phyloP scores from a whole-genome alignment of 2,113 vertebrate species.

The Castor canadensis region DNA sequence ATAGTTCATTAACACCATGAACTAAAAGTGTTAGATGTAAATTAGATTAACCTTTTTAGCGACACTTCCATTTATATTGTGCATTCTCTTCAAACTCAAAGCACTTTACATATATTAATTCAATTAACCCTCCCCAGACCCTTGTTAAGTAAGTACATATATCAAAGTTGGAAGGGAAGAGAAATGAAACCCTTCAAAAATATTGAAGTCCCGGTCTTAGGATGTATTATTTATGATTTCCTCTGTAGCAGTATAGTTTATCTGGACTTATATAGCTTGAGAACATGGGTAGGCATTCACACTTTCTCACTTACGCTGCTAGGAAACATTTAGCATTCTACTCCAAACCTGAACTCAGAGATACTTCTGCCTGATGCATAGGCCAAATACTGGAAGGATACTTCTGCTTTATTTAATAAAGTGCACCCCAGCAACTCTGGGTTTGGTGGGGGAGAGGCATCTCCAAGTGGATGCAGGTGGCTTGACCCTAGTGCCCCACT shows the following conservation, averaged over 20 bases:
- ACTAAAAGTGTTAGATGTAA: conserved; percentile 80
- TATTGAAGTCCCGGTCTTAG: conserved; percentile 64
- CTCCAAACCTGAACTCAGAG: background rate
- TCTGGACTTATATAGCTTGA: background rate
- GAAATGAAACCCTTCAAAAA: conserved; percentile 67
- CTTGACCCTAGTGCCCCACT: too few relatives aligned
- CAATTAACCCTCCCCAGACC: conserved; percentile 79
- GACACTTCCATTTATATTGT: conserved; percentile 77
- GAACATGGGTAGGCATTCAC: background rate
- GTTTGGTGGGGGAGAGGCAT: background rate
- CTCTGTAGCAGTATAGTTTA: conserved; percentile 7
- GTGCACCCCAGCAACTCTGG: background rate
- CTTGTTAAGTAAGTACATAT: conserved; percentile 74
- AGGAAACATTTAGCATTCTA: conserved; percentile 1
- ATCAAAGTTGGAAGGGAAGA: conserved; percentile 69
- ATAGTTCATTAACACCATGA: conserved; percentile 81
- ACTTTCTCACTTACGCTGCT: background rate
- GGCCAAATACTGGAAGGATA: background rate
- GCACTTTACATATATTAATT: conserved; percentile 80
- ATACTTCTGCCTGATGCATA: background rate
- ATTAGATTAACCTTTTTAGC: conserved; percentile 81
- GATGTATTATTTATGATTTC: conserved; percentile 82
- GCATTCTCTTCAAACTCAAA: conserved; percentile 70
- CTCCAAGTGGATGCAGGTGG: background rate
- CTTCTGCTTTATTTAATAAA: background rate